Percentiles rank a stretch among this genome's conserved stretches.
These are phyloP conservation scores for Toxotes lorentzi DNA, from an alignment of 2,797 vertebrate species.

Conservation along the genomic window DNA sequence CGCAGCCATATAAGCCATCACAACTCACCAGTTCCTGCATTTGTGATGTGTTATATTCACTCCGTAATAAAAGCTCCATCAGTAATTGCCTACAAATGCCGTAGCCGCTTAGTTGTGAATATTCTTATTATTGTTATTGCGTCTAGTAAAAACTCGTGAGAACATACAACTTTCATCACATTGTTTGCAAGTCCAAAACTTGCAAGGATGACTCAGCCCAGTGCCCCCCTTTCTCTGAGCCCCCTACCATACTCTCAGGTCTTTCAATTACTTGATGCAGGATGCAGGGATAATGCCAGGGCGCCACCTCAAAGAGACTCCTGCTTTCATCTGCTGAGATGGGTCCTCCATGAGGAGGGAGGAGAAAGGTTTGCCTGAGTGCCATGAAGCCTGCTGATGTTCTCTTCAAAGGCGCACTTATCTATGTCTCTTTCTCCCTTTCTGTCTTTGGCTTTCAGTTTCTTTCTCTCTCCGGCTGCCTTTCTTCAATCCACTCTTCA, in stretches of 20 bases:
- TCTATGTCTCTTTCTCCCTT: constrained; percentile 41
- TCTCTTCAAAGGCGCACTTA: constrained; percentile 78
- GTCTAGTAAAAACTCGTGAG: neutral
- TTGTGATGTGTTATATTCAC: constrained; percentile 1
- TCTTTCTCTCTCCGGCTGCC: constrained; percentile 28
- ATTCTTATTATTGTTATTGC: too few relatives aligned
- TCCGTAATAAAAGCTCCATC: neutral
- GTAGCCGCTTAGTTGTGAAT: neutral
- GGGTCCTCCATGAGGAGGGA: constrained; percentile 58
- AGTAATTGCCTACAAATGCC: constrained; percentile 19
- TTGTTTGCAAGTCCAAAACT: constrained; percentile 48
- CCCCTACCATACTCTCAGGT: constrained; percentile 62
- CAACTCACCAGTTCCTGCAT: neutral
- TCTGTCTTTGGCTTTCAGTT: constrained; percentile 44
- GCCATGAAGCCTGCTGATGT: constrained; percentile 64
- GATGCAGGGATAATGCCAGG: constrained; percentile 78
- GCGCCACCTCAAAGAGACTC: constrained; percentile 77
- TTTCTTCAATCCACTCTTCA: constrained; percentile 47
- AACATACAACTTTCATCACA: neutral
- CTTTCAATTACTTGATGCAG: constrained; percentile 86
- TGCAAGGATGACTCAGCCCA: constrained; percentile 62
- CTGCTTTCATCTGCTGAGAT: constrained; percentile 83
- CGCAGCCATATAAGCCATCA: constrained; percentile 7
- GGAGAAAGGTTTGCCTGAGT: constrained; percentile 65
- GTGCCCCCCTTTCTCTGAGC: constrained; percentile 1